Conservation (phyloP, 1,140 invertebrate genomes). For the Diorhabda elongata region DNA sequence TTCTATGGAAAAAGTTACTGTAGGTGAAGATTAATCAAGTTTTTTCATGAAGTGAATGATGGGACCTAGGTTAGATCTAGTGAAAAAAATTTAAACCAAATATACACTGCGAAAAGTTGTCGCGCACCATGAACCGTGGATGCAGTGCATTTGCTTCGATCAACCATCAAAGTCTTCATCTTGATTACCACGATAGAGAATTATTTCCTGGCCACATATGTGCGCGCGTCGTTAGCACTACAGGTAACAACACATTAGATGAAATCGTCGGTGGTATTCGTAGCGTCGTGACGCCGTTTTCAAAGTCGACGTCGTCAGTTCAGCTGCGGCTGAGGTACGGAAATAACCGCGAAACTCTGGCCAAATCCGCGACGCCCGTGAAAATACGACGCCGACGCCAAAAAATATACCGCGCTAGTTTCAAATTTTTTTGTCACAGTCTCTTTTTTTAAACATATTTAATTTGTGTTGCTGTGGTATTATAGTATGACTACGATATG, state of each 20-base stretch:
- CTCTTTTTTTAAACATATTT: background rate
- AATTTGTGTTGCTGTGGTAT: slow-evolving; percentile 24
- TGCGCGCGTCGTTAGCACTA: slow-evolving; percentile 24
- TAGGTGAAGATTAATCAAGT: no score
- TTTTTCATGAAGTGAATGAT: no score
- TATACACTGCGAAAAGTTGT: background rate
- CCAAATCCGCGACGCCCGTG: slow-evolving; percentile 33
- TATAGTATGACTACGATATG: slow-evolving; percentile 35
- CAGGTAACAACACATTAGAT: slow-evolving; percentile 24
- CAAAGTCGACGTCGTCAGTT: slow-evolving; percentile 28
- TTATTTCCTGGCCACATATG: slow-evolving; percentile 8
- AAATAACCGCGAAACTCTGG: slow-evolving; percentile 36
- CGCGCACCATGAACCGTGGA: no score
- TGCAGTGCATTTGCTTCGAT: no score
- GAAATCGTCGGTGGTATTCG: slow-evolving; percentile 5
- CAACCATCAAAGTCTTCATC: no score
- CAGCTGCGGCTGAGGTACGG: slow-evolving; percentile 38
- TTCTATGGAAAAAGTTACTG: no score
- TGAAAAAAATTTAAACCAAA: background rate
- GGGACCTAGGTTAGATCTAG: no score
- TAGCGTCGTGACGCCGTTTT: slow-evolving; percentile 26
- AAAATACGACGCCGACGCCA: slow-evolving; percentile 15
- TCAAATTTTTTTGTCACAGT: slow-evolving; percentile 16
- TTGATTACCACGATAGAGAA: no score
- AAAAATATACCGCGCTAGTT: slow-evolving; percentile 22